A percentile compares a stretch with the other conserved stretches of the same genome.
These are phyloP conservation scores for Chouioia cunea DNA, from an alignment of 2,888 invertebrate genomes.

Conservation along the genomic window DNA sequence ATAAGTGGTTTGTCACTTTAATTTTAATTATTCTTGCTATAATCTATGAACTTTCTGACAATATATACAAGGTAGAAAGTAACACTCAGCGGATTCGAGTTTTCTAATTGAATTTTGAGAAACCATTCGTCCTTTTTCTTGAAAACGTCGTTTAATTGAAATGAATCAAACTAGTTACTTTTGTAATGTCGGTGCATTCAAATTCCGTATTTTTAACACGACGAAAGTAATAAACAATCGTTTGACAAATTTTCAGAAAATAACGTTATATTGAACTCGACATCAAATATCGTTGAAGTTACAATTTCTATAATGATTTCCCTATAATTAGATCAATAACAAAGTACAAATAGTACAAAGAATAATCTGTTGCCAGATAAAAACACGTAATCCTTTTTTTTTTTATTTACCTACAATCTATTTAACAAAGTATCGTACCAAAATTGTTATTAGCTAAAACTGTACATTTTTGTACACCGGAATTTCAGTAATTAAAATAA, in stretches of 20 bases:
- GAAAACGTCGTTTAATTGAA: slow-evolving; percentile 41
- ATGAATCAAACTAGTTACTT: slow-evolving; percentile 23
- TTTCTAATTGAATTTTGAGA: slow-evolving; percentile 26
- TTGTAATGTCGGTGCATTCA: slow-evolving; percentile 30
- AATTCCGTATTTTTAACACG: slow-evolving; percentile 23
- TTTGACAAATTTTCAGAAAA: slow-evolving; percentile 44
- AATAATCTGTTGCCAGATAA: slow-evolving; percentile 21
- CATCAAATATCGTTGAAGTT: slow-evolving; percentile 32
- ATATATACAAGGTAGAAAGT: slow-evolving; percentile 45
- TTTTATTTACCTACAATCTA: slow-evolving; percentile 8
- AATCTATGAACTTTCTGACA: slow-evolving; percentile 28
- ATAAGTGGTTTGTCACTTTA: slow-evolving; percentile 25
- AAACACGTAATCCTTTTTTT: slow-evolving; percentile 8
- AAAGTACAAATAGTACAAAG: slow-evolving; percentile 44
- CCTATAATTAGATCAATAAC: slow-evolving; percentile 18
- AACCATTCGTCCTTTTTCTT: slow-evolving; percentile 16
- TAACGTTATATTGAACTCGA: slow-evolving; percentile 36
- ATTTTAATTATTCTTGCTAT: slow-evolving; percentile 27
- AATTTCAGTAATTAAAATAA: slow-evolving; percentile 22
- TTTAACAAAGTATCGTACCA: slow-evolving; percentile 15
- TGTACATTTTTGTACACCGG: slow-evolving; percentile 30
- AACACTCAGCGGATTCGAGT: slow-evolving; percentile 34
- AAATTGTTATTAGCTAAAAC: slow-evolving; percentile 19
- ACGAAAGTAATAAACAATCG: slow-evolving; percentile 20
- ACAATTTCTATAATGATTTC: slow-evolving; percentile 33